phyloP scores from a whole-genome alignment of 2,888 invertebrate species.

The Zootermopsis nevadensis region DNA sequence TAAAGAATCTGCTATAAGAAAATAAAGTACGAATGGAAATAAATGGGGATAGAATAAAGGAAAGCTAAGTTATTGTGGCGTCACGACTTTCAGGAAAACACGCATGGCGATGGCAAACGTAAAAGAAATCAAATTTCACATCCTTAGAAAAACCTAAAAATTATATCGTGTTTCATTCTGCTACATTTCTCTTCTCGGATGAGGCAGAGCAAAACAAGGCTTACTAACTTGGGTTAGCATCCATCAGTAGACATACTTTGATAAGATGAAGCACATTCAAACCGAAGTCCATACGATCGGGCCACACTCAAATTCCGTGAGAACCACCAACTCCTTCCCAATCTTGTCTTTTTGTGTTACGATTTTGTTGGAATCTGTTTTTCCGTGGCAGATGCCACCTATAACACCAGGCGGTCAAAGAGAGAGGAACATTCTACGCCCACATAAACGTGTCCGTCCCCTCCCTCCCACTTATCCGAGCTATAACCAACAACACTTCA shows the following conservation, averaged over 20 bases:
- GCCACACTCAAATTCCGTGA: background rate
- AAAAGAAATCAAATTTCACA: too few relatives aligned
- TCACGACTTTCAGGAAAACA: too few relatives aligned
- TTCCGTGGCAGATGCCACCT: conserved; percentile 38
- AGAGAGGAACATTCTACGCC: background rate
- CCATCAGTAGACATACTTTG: background rate
- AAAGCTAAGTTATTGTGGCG: too few relatives aligned
- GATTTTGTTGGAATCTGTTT: conserved; percentile 36
- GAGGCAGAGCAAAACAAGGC: background rate
- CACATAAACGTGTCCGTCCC: background rate
- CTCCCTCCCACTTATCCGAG: background rate
- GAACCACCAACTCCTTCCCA: background rate
- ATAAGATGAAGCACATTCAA: background rate
- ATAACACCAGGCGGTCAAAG: conserved; percentile 18
- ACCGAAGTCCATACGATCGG: background rate
- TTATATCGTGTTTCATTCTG: background rate
- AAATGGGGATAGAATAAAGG: too few relatives aligned
- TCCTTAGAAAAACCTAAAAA: too few relatives aligned
- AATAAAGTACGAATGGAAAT: too few relatives aligned
- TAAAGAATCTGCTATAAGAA: too few relatives aligned
- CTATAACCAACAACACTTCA: background rate
- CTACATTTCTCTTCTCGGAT: background rate
- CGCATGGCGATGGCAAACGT: too few relatives aligned
- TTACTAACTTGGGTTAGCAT: too few relatives aligned
- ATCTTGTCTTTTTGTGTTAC: background rate